Evolutionary conservation across 2,888 invertebrate genomes (phyloP).

Genomic region (Celastrina argiolus): DNA sequence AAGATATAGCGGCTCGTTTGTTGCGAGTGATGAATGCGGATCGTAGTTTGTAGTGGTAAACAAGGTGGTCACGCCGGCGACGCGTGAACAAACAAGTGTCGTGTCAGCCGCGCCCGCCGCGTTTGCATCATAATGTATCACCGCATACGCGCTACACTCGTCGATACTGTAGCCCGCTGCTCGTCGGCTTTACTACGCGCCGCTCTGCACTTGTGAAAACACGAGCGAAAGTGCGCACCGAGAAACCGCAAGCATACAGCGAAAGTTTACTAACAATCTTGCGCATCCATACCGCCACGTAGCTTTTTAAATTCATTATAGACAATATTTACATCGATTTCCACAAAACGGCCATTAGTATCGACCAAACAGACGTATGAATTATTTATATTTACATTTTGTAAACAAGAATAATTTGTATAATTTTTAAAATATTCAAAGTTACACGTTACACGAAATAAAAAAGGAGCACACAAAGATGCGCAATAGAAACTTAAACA

Average conservation of each 20-base stretch:
- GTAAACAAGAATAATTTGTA: constrained; percentile 6
- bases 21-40: constrained; percentile 51
- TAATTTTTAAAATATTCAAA: background rate
- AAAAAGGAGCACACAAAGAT: background rate
- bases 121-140: constrained; percentile 39
- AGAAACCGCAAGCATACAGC: constrained; percentile 39
- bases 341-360: background rate
- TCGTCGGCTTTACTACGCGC: constrained; percentile 11
- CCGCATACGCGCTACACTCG: constrained; percentile 36
- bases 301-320: constrained; percentile 23
- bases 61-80: constrained; percentile 64
- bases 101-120: constrained; percentile 43
- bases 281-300: constrained; percentile 31
- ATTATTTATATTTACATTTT: constrained; percentile 13
- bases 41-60: constrained; percentile 61
- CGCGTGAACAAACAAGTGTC: constrained; percentile 75
- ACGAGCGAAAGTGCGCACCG: constrained; percentile 56
- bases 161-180: constrained; percentile 25
- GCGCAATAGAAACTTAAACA: background rate
- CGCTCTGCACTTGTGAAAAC: constrained; percentile 32
- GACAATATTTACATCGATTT: constrained; percentile 5
- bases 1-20: constrained; percentile 31
- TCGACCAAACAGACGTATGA: background rate
- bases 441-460: background rate
- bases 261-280: constrained; percentile 54